A percentile compares a stretch with the other conserved stretches of the same genome.
phyloP scores from a whole-genome alignment of 2,797 vertebrate genomes.

The Hydrophis major region DNA sequence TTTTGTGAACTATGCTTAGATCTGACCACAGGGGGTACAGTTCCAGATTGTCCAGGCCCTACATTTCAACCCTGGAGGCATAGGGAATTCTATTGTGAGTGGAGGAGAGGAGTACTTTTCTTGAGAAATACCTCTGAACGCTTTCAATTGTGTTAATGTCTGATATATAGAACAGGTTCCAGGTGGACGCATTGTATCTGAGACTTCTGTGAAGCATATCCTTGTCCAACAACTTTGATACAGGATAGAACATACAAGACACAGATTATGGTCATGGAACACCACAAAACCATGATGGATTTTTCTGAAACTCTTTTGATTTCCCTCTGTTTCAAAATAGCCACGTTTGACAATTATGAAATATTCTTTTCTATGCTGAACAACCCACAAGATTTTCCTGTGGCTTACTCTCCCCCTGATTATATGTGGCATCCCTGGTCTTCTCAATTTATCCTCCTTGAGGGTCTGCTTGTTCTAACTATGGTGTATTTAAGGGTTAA shows the following conservation, averaged over 20 bases:
- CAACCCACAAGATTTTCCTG: constrained; percentile 8
- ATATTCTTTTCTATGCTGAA: not conserved
- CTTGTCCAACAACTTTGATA: not conserved
- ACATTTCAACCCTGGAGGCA: too few species aligned
- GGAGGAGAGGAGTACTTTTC: too few species aligned
- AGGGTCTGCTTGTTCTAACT: not conserved
- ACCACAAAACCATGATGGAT: not conserved
- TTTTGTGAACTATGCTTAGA: too few species aligned
- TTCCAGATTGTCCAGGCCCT: too few species aligned
- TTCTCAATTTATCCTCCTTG: not conserved
- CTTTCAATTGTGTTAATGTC: too few species aligned
- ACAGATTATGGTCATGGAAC: not conserved
- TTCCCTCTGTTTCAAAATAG: not conserved
- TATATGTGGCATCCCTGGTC: not conserved
- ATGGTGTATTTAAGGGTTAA: not conserved
- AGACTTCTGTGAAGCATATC: too few species aligned
- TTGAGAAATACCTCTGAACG: too few species aligned
- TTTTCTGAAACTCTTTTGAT: constrained; percentile 9
- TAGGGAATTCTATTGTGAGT: too few species aligned
- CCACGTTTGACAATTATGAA: not conserved
- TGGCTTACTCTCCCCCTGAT: not conserved
- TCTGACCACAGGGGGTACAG: too few species aligned
- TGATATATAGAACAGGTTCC: too few species aligned
- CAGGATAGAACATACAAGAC: not conserved
- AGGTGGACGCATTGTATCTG: too few species aligned